A percentile compares a stretch with the other conserved stretches of the same genome.
These are phyloP conservation scores for Callocephalon fimbriatum DNA, from an alignment of 2,113 vertebrate genomes.

Conservation along the genomic window DNA sequence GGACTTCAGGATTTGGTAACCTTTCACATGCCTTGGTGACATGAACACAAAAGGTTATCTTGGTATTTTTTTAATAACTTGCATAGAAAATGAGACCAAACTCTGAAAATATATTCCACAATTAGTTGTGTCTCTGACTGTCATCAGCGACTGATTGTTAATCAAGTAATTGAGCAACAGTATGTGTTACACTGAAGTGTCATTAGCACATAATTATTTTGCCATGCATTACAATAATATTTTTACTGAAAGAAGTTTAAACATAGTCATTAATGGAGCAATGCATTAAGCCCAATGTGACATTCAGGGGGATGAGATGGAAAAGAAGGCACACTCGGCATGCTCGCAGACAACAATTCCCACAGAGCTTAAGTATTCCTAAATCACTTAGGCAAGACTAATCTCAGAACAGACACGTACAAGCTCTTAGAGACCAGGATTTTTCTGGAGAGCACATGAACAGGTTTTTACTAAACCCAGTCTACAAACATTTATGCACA, in stretches of 20 bases:
- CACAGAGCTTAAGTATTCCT: not conserved
- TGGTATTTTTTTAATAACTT: not conserved
- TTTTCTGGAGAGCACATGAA: slow-evolving; percentile 23
- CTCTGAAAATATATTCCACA: not conserved
- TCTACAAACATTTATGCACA: not conserved
- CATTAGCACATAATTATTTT: slow-evolving; percentile 23
- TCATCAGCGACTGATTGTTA: not conserved
- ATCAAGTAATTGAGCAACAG: slow-evolving; percentile 1
- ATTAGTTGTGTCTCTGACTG: not conserved
- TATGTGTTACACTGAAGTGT: not conserved
- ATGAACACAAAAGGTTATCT: not conserved
- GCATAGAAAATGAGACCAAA: not conserved
- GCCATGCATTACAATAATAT: not conserved
- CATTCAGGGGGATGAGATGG: slow-evolving; percentile 28
- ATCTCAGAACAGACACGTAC: not conserved
- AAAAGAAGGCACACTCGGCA: slow-evolving; percentile 18
- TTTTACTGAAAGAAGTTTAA: not conserved
- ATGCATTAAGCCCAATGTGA: not conserved
- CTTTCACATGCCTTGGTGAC: not conserved
- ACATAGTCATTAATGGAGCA: not conserved
- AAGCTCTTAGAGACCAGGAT: not conserved
- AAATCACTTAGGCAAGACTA: slow-evolving; percentile 27
- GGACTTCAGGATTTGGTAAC: not conserved
- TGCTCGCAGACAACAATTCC: not conserved
- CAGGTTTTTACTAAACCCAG: not conserved